Evolutionary conservation across 2,797 vertebrate genomes (phyloP), one percentile per base, ranked within the genome.

Genomic region (Megaceryle alcyon): DNA sequence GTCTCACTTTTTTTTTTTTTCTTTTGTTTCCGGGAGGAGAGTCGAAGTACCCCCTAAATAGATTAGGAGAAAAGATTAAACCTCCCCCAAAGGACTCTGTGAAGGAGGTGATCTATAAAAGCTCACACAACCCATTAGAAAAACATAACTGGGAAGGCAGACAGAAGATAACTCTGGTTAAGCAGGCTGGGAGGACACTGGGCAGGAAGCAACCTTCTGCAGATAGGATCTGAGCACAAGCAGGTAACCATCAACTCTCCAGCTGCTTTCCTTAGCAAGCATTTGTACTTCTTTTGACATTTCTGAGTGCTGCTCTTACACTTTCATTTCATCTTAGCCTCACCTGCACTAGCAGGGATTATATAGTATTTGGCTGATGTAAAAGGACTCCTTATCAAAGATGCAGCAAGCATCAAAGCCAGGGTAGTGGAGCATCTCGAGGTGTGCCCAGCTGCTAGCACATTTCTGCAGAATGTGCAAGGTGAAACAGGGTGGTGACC

Each of bases 161-260:
- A 14, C 41, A 46, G 78, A 51, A n/a, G 8, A 14, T 33, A 22
- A 8, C 17, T 69, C 23, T 39, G 23, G 19, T 31, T 31, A 22
- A 66, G 61, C 19, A 11, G 0, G 1, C 10, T 53, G 71, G 53
- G 41, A 70, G 61, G 37, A 22, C 0, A 0, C 4, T 28, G 51
- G 16, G 31, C 18, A 6, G 33, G 35, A 28, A 65, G 14, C 1
- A 4, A 60, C 21, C 25, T 44, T 44, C 18, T 87, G 14, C 14
- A 26, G 60, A 6, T 3, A 20, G 68, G n/a, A 53, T 48, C 37
- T 48, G 17, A 77, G 28, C 31, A 2, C 6, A 25, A 12, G 21
- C 0, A 78, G 53, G 13, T 43, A 54, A 12, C 25, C 37, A 39
- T 13, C 61, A 49, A 7, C 25, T 29, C 59, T 61, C 17, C 22